Evolutionary conservation across 2,113 vertebrate genomes (phyloP).

Genomic region (Xiphorhynchus elegans): DNA sequence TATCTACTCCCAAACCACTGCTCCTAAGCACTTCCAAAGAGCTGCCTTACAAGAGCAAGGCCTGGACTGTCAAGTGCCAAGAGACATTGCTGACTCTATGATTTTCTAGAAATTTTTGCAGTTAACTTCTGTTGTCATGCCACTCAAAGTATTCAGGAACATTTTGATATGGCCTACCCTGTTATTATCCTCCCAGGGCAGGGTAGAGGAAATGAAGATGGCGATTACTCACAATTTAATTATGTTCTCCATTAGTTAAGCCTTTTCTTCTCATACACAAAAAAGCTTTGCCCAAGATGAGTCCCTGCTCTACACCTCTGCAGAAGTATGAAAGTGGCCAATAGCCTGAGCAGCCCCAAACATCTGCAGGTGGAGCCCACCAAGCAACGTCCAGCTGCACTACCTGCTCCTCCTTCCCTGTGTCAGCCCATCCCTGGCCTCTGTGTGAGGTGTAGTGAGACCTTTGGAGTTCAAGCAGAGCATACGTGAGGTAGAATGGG

Average conservation of each 20-base stretch:
- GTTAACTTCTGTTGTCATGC: not conserved
- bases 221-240: conserved; percentile 8
- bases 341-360: not conserved
- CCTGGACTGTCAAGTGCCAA: not conserved
- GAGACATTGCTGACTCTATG: not conserved
- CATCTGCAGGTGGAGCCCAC: not conserved
- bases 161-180: not conserved
- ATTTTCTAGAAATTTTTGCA: not conserved
- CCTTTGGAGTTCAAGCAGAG: not conserved
- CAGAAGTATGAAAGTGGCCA: not conserved
- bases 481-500: rapidly evolving
- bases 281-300: not conserved
- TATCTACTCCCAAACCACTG: not conserved
- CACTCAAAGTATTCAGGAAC: not conserved
- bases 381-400: not conserved
- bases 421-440: not conserved
- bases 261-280: not conserved
- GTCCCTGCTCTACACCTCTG: not conserved
- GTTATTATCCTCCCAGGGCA: not conserved
- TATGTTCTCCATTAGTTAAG: not conserved
- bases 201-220: conserved; percentile 26
- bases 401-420: not conserved
- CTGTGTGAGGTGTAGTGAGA: not conserved
- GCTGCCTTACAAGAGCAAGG: not conserved
- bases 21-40: not conserved